These are phyloP conservation scores for Monodelphis domestica DNA, from an alignment of 2,797 vertebrate genomes.

Conservation along the genomic window DNA sequence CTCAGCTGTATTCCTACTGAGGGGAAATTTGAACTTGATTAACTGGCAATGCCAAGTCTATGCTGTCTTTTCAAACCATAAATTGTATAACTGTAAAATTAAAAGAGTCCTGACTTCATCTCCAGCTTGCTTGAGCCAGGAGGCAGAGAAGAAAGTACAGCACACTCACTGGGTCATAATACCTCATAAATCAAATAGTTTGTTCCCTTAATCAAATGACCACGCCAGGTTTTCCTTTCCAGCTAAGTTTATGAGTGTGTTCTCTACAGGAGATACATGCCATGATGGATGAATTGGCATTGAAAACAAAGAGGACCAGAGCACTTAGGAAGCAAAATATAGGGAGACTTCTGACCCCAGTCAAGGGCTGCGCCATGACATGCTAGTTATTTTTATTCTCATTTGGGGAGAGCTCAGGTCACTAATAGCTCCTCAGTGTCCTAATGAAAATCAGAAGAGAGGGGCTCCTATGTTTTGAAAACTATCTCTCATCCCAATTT, in stretches of 20 bases:
- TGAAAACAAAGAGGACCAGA: slow-evolving; percentile 68
- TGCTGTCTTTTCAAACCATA: slow-evolving; percentile 32
- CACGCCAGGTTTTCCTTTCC: slow-evolving; percentile 71
- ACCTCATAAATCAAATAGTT: slow-evolving; percentile 69
- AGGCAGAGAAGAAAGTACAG: slow-evolving; percentile 67
- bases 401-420: slow-evolving; percentile 64
- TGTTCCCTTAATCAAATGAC: slow-evolving; percentile 61
- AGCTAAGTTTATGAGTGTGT: slow-evolving; percentile 61
- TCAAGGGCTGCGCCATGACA: slow-evolving; percentile 32
- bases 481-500: slow-evolving; percentile 42
- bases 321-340: slow-evolving; percentile 71
- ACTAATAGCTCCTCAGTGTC: slow-evolving; percentile 55
- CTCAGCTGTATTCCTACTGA: neutral
- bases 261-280: slow-evolving; percentile 62
- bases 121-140: slow-evolving; percentile 58
- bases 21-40: slow-evolving; percentile 18
- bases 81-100: slow-evolving; percentile 51
- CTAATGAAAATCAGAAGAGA: slow-evolving; percentile 23
- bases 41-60: neutral
- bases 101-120: neutral
- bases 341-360: slow-evolving; percentile 61
- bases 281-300: slow-evolving; percentile 54
- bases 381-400: slow-evolving; percentile 74
- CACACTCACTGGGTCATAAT: slow-evolving; percentile 58
- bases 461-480: neutral